Percentiles rank a stretch among this genome's conserved stretches.
Conservation (phyloP, 2,888 invertebrate genomes). For the Lycocerus yunnanus region DNA sequence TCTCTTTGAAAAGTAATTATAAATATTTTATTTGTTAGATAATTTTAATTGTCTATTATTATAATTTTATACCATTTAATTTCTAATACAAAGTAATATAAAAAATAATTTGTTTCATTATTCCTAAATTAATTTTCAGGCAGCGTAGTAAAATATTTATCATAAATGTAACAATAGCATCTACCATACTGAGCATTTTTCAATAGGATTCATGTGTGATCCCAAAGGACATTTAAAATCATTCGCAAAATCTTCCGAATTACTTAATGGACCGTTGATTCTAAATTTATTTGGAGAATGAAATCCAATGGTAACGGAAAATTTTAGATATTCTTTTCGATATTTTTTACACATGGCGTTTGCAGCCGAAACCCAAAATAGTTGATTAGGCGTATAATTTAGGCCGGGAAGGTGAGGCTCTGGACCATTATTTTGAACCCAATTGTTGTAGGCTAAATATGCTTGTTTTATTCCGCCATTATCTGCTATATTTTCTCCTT, state of each 20-base stretch:
- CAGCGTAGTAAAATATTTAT: too few species aligned
- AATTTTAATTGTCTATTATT: too few species aligned
- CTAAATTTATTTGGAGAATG: constrained; percentile 71
- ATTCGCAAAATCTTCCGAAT: constrained; percentile 63
- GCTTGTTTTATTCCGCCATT: constrained; percentile 93
- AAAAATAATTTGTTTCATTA: too few species aligned
- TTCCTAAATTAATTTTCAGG: too few species aligned
- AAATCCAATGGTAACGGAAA: constrained; percentile 77
- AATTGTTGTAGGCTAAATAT: constrained; percentile 80
- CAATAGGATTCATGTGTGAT: constrained; percentile 64
- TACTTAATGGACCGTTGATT: constrained; percentile 66
- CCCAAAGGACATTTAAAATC: constrained; percentile 67
- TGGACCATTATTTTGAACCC: constrained; percentile 65
- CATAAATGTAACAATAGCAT: too few species aligned
- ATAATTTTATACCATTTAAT: too few species aligned
- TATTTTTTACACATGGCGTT: constrained; percentile 89
- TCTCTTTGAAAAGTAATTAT: too few species aligned
- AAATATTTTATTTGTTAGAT: too few species aligned
- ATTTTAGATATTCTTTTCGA: constrained; percentile 67
- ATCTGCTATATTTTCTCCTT: constrained; percentile 94
- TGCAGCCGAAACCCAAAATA: constrained; percentile 85
- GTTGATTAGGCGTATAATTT: constrained; percentile 67
- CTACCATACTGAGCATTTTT: constrained; percentile 68
- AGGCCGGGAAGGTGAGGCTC: constrained; percentile 72
- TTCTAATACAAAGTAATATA: too few species aligned